Evolutionary conservation across 2,113 vertebrate genomes (phyloP), one percentile per base, ranked within the genome.

Genomic region (Nansenia antarctica): DNA sequence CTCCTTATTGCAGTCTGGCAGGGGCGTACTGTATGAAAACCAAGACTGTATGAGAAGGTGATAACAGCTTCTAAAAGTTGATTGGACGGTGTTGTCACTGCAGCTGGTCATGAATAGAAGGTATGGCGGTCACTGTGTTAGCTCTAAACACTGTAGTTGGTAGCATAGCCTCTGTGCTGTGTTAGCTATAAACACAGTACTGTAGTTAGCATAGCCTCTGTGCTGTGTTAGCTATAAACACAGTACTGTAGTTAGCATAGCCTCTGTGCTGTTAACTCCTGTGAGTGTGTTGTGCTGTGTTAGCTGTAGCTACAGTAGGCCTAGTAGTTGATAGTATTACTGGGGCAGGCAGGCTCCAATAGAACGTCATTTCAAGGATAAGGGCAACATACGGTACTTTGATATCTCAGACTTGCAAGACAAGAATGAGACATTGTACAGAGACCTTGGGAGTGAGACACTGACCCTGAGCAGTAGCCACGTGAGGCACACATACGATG

Each of bases 21-120:
- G 55, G n/a, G 29, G 24, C 22, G 66, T n/a, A n/a, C 45, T 20
- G 45, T 59, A 61, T n/a, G 52, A 24, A 64, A 30, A 37, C 20
- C 27, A 72, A 55, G 67, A 53, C 64, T 54, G 57, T 69, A 82
- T 85, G 77, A 81, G 71, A 18, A 73, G 65, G 73, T 73, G 80
- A 70, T 79, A 85, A 81, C 80, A 82, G 71, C 45, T 63, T 31
- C 60, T 47, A 70, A 64, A 63, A 58, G 65, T 39, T 20, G 24
- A n/a, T 58, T 55, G 61, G 35, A 49, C 22, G 20, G 32, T 57
- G 14, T 32, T 62, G 53, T 59, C 62, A 69, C 11, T 7, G 20
- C 45, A 49, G 39, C n/a, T n/a, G n/a, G n/a, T n/a, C n/a, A n/a
- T n/a, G n/a, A n/a, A n/a, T n/a, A n/a, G n/a, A n/a, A n/a, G n/a